Conservation (phyloP, 2,888 invertebrate genomes). For the Agonopterix heracliana region DNA sequence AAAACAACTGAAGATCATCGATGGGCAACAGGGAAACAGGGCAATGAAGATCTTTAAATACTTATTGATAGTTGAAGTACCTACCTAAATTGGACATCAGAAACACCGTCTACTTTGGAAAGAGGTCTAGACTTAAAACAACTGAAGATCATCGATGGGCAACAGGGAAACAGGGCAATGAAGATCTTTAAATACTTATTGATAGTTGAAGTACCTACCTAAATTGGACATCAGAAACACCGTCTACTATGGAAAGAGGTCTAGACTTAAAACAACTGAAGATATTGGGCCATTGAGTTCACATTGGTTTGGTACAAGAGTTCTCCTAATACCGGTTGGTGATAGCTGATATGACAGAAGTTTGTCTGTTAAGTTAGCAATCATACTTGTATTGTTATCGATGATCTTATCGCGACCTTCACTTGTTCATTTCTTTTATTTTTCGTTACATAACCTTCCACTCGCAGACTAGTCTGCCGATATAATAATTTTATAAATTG, state of each 20-base stretch:
- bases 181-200: neutral
- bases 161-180: neutral
- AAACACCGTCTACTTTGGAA: too few species aligned
- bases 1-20: too few species aligned
- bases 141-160: too few species aligned
- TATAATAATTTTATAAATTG: neutral
- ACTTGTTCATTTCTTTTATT: slow-evolving; percentile 2
- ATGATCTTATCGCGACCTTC: neutral
- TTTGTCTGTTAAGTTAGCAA: neutral
- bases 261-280: too few species aligned
- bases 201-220: too few species aligned
- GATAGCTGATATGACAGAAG: neutral
- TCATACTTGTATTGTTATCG: neutral
- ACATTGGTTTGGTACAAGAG: too few species aligned
- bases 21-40: neutral
- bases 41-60: neutral
- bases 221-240: too few species aligned
- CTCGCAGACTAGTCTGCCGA: slow-evolving; percentile 1
- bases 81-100: too few species aligned
- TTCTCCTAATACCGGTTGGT: too few species aligned
- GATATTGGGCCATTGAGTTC: too few species aligned
- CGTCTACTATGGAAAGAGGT: too few species aligned
- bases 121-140: too few species aligned
- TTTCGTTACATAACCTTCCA: slow-evolving; percentile 2
- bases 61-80: neutral